phyloP scores from a whole-genome alignment of 2,888 invertebrate genomes.

The Dynastes hyllus region DNA sequence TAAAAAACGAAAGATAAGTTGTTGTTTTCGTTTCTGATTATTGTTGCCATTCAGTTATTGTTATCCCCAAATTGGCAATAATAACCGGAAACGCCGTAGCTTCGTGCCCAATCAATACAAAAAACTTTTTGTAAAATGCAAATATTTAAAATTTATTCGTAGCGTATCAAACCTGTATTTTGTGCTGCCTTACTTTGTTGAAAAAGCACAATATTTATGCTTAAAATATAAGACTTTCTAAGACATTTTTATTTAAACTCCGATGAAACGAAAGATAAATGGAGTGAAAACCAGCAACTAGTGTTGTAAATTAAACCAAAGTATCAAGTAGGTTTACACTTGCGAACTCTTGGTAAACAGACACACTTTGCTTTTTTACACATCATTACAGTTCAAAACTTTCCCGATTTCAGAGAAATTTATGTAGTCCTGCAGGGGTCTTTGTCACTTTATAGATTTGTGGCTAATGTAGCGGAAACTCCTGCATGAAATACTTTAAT shows the following conservation, averaged over 20 bases:
- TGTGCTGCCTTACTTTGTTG: no score
- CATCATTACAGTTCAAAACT: conserved; percentile 67
- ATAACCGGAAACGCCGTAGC: no score
- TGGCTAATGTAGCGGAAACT: conserved; percentile 63
- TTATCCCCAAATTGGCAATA: no score
- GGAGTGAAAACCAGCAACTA: conserved; percentile 31
- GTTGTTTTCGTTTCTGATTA: no score
- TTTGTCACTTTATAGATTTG: conserved; percentile 62
- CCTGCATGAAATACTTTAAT: conserved; percentile 40
- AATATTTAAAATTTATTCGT: no score
- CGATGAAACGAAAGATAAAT: conserved; percentile 4
- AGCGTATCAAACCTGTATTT: no score
- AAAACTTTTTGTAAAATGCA: no score
- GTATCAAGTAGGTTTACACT: conserved; percentile 14
- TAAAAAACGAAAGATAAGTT: no score
- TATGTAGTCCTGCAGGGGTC: conserved; percentile 63
- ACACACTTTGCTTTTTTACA: conserved; percentile 67
- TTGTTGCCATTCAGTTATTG: no score
- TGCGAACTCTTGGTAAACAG: conserved; percentile 60
- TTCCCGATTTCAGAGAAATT: conserved; percentile 65
- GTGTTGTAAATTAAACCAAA: conserved; percentile 24
- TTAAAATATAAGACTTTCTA: neutral
- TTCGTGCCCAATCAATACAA: no score
- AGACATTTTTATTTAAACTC: neutral
- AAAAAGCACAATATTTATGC: no score